Base-by-base conservation (phyloP, 92 coral and sea anemone genomes). In the Pocillopora meandrina region DNA sequence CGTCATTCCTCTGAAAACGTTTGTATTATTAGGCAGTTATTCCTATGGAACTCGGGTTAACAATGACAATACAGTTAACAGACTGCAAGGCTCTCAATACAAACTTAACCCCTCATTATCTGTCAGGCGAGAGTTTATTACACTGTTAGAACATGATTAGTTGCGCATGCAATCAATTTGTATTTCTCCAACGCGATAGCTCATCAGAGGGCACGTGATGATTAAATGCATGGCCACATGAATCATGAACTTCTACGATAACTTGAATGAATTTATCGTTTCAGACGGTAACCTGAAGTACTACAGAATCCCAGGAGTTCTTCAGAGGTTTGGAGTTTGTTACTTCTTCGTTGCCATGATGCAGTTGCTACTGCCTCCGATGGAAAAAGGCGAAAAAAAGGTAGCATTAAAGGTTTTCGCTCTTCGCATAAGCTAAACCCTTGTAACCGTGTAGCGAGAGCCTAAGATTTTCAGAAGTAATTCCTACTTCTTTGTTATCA, bases 271-370 rank as follows among this genome's bases (percentile, higher is more conserved):
- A 26, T 76, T 76, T 65, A n/a, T 74, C 55, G 75, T 78, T 60
- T 10, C 71, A 97, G 99, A 85, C n/a, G 91, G 91, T 35, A 95
- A 94, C 75, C 87, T 97, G 65, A 77, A 87, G 63, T 76, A 60
- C 67, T 97, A 97, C 68, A 82, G 99, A 61, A 87, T 97, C 17
- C 99, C 99, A 35, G 99, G 99, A 2, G 99, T 97, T n/a, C 94
- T 97, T 2, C 99, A 97, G 88, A 88, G 99, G 59, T 97, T 97
- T 79, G 98, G 95, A n/a, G 86, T 92, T 72, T 94, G 97, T 66
- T 97, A 97, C 71, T 87, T 97, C 61, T 94, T 94, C 52, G 93
- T 97, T 61, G 99, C 99, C 49, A 56, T 89, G 21, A 85, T 94
- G 92, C 98, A 97, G 83, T 73, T 97, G 72, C 92, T 81, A 31